Conservation (phyloP, 2,113 vertebrate species). For the Erythrocebus patas region DNA sequence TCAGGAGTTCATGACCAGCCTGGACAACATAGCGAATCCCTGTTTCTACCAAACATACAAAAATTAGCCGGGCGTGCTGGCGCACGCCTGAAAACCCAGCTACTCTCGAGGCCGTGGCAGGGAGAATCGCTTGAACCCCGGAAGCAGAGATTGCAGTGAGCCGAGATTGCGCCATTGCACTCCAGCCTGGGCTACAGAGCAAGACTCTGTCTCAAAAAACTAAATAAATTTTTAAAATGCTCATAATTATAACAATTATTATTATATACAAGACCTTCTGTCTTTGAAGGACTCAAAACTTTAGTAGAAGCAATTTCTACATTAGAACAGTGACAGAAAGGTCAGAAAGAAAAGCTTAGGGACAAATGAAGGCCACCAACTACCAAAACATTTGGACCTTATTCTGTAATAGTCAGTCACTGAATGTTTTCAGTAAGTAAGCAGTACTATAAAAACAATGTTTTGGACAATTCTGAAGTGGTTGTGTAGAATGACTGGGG, state of each 20-base stretch:
- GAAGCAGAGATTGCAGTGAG: too few relatives aligned
- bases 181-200: too few relatives aligned
- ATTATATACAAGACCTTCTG: neutral
- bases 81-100: too few relatives aligned
- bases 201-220: too few relatives aligned
- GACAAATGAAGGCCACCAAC: neutral
- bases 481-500: neutral
- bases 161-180: too few relatives aligned
- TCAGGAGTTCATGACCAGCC: too few relatives aligned
- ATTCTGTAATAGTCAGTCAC: neutral
- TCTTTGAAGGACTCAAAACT: neutral
- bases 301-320: neutral
- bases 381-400: constrained; percentile 13
- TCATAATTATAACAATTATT: neutral
- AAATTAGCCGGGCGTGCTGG: too few relatives aligned
- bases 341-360: neutral
- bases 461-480: neutral
- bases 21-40: too few relatives aligned
- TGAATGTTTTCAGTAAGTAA: neutral
- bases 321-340: neutral
- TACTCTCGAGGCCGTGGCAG: too few relatives aligned
- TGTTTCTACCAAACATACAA: too few relatives aligned
- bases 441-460: neutral
- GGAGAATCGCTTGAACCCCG: too few relatives aligned
- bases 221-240: too few relatives aligned